Conservation (phyloP, 2,797 vertebrate genomes). For the Sebastes hubbsi region DNA sequence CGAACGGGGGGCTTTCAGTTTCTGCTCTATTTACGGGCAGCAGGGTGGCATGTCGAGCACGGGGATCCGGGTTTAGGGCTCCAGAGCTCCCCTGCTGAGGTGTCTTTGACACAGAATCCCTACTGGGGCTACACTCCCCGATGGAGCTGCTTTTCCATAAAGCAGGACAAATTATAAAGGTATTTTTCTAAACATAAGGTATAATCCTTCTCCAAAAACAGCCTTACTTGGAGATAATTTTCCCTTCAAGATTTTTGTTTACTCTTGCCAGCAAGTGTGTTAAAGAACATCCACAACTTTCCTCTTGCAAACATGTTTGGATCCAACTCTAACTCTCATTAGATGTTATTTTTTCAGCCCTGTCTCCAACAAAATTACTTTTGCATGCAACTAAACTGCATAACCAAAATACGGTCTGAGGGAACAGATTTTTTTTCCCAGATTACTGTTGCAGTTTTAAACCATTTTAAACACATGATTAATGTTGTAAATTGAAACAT, state of each 20-base stretch:
- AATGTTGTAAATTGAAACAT: no score
- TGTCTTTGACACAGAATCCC: slow-evolving; percentile 1
- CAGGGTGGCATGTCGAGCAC: neutral
- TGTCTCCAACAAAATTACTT: no score
- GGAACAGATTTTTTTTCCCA: no score
- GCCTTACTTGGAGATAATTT: neutral
- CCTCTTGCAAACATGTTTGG: neutral
- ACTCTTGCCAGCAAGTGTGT: neutral
- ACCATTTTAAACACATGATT: no score
- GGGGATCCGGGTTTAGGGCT: neutral
- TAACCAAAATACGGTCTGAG: no score
- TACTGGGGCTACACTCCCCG: neutral
- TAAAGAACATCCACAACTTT: neutral
- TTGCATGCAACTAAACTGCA: no score
- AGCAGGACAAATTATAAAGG: neutral
- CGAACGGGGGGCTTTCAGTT: slow-evolving; percentile 28
- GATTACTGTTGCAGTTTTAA: no score
- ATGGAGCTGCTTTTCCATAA: neutral
- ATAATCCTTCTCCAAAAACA: neutral
- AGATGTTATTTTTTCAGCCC: neutral
- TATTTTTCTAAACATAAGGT: neutral
- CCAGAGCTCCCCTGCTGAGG: slow-evolving; percentile 3
- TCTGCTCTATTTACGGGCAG: slow-evolving; percentile 44
- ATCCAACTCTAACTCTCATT: neutral
- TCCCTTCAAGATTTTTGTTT: neutral